These are phyloP conservation scores for Porphyrio hochstetteri DNA, from an alignment of 2,113 vertebrate species.

Conservation along the genomic window DNA sequence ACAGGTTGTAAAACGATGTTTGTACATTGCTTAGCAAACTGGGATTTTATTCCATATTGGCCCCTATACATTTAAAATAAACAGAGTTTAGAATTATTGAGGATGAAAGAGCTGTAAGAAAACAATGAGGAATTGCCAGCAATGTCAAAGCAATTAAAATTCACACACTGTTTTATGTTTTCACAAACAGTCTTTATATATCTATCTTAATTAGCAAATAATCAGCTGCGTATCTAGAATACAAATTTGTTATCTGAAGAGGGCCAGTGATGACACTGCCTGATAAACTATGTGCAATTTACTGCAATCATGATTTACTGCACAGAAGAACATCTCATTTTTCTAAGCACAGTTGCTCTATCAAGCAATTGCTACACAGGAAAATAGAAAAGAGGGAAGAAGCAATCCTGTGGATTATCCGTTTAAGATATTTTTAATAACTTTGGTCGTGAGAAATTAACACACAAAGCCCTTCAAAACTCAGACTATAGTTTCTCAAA, in stretches of 20 bases:
- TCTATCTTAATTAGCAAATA: constrained; percentile 34
- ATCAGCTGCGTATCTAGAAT: constrained; percentile 17
- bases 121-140: not conserved
- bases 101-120: not conserved
- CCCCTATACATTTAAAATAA: not conserved
- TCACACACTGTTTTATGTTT: not conserved
- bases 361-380: not conserved
- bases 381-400: not conserved
- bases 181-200: not conserved
- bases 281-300: not conserved
- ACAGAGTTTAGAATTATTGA: constrained; percentile 8
- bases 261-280: not conserved
- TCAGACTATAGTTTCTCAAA: not conserved
- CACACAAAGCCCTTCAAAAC: not conserved
- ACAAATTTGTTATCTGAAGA: constrained; percentile 3
- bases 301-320: not conserved
- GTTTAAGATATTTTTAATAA: not conserved
- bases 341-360: not conserved
- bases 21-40: constrained; percentile 12
- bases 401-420: not conserved
- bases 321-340: not conserved
- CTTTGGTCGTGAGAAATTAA: too few relatives aligned
- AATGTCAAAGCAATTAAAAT: constrained; percentile 33
- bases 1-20: constrained; percentile 6
- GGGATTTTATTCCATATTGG: constrained; percentile 13